Evolutionary conservation across 2,888 invertebrate species (phyloP).

Genomic region (Capitulum mitella): DNA sequence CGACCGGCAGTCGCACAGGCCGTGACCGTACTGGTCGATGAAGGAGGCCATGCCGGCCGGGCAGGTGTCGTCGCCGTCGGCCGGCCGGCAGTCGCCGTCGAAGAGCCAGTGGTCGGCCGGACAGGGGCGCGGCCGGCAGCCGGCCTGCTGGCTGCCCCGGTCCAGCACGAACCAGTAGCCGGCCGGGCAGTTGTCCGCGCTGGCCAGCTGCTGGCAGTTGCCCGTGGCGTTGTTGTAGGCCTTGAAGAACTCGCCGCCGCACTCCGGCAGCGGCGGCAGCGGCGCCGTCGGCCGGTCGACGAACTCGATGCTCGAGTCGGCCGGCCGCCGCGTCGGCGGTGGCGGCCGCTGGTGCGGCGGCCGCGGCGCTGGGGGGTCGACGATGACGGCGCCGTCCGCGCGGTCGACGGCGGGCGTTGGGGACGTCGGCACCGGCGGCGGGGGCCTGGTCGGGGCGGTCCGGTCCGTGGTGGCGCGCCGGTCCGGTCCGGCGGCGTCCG

Average conservation of each 20-base stretch:
- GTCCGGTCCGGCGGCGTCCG: background rate
- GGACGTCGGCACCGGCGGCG: background rate
- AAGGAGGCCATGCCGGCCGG: background rate
- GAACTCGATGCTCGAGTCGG: background rate
- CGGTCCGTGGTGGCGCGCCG: background rate
- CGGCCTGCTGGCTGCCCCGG: background rate
- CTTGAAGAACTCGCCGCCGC: background rate
- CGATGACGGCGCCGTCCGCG: background rate
- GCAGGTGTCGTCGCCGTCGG: background rate
- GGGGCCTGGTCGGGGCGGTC: background rate
- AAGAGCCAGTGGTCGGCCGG: background rate
- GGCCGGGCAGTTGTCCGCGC: background rate
- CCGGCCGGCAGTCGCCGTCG: background rate
- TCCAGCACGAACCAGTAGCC: background rate
- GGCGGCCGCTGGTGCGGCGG: background rate
- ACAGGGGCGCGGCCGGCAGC: background rate
- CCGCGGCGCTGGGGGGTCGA: background rate
- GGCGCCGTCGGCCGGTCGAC: background rate
- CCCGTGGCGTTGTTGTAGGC: background rate
- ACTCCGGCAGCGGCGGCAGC: background rate
- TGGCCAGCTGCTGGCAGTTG: slow-evolving; percentile 3
- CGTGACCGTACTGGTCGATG: background rate
- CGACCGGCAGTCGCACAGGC: background rate
- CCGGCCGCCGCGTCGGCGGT: background rate
- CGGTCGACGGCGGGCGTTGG: background rate